phyloP scores from a whole-genome alignment of 2,113 vertebrate genomes.

The Sprattus sprattus region DNA sequence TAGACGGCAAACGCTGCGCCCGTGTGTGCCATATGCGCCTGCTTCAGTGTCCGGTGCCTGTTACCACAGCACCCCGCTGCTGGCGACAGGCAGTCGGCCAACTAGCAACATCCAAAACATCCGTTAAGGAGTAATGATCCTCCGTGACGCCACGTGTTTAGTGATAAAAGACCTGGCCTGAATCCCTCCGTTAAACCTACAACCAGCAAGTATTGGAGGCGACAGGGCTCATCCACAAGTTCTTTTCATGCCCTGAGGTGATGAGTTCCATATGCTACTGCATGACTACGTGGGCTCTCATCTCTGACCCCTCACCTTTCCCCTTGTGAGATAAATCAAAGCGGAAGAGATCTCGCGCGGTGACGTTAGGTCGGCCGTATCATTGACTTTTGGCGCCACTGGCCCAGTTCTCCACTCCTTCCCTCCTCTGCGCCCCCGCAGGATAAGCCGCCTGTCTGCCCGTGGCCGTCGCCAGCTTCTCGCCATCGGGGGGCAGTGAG shows the following conservation, averaged over 20 bases:
- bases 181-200: neutral
- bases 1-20: neutral
- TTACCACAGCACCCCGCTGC: neutral
- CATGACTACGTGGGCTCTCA: neutral
- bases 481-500: conserved; percentile 19
- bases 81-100: neutral
- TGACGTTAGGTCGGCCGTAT: neutral
- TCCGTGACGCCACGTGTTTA: neutral
- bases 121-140: neutral
- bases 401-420: neutral
- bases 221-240: neutral
- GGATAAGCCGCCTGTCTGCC: neutral
- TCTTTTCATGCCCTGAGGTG: neutral
- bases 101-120: neutral
- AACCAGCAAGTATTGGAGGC: neutral
- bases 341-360: neutral
- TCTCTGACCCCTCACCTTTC: neutral
- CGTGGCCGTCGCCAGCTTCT: neutral
- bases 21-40: neutral
- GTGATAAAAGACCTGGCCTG: neutral
- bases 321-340: neutral
- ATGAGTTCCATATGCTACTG: neutral
- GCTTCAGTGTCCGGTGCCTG: neutral
- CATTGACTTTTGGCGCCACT: neutral
- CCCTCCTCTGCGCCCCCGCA: neutral